A percentile compares a stretch with the other conserved stretches of the same genome.
These are phyloP conservation scores for Drosophila yakuba DNA, from an alignment of 1,140 invertebrate genomes.

Conservation along the genomic window DNA sequence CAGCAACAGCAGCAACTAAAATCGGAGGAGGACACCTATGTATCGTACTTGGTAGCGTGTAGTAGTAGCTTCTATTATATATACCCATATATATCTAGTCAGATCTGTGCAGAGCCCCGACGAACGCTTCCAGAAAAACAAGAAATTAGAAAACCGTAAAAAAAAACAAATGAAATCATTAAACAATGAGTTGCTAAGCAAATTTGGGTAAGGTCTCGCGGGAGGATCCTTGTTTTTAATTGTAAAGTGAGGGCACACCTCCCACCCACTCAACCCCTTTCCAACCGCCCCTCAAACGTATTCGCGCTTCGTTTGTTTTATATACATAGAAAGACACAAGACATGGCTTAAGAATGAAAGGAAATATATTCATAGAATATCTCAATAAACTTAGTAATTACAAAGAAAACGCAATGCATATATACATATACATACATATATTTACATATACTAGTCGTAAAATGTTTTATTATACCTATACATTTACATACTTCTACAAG, in stretches of 20 bases:
- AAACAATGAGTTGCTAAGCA: constrained; percentile 76
- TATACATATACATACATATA: constrained; percentile 67
- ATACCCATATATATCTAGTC: constrained; percentile 52
- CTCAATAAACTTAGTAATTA: constrained; percentile 72
- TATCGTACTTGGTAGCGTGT: constrained; percentile 60
- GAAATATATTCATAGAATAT: constrained; percentile 75
- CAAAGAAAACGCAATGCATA: constrained; percentile 55
- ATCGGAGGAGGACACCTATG: constrained; percentile 50
- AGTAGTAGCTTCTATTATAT: constrained; percentile 70
- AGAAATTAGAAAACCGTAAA: constrained; percentile 7
- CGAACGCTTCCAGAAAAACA: constrained; percentile 42
- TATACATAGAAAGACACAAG: constrained; percentile 55
- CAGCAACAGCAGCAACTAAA: constrained; percentile 44
- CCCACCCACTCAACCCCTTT: constrained; percentile 14
- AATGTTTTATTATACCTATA: constrained; percentile 57
- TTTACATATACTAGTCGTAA: constrained; percentile 56
- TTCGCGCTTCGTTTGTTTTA: constrained; percentile 58
- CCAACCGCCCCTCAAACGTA: constrained; percentile 22
- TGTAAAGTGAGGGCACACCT: constrained; percentile 41
- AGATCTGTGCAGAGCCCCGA: constrained; percentile 52
- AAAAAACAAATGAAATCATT: constrained; percentile 22
- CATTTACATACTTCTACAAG: constrained; percentile 52
- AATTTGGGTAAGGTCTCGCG: constrained; percentile 53
- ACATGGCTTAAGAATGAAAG: constrained; percentile 47
- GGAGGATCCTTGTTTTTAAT: constrained; percentile 45